Conservation (phyloP, 2,797 vertebrate genomes). For the Bradypus variegatus region DNA sequence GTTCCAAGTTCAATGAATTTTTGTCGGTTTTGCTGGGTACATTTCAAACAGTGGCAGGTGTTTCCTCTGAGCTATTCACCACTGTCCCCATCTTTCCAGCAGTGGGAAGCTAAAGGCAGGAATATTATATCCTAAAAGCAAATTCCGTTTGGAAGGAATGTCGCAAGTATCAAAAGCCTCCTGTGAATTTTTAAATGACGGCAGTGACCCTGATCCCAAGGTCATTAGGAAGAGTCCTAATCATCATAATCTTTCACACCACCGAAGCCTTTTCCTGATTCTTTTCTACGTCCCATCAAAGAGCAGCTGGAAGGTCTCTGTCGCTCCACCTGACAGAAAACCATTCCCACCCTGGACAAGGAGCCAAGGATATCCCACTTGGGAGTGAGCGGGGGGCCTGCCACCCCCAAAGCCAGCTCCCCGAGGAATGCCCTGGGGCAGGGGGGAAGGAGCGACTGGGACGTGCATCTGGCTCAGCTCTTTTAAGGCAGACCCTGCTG, state of each 20-base stretch:
- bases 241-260: not conserved
- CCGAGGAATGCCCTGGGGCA: conserved; percentile 34
- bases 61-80: conserved; percentile 45
- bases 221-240: not conserved
- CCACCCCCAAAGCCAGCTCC: conserved; percentile 48
- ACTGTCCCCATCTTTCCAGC: not conserved
- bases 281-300: not conserved
- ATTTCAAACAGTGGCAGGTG: conserved; percentile 44
- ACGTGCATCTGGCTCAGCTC: conserved; percentile 32
- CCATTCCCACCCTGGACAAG: not conserved
- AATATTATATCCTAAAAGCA: not conserved
- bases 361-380: not conserved
- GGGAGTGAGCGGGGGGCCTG: not conserved
- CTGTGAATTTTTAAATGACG: not conserved
- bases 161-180: conserved; percentile 17
- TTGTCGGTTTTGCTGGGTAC: not conserved
- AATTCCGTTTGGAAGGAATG: not conserved
- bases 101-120: conserved; percentile 6
- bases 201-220: not conserved
- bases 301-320: conserved; percentile 4
- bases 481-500: conserved; percentile 60
- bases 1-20: conserved; percentile 15
- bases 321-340: not conserved
- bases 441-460: not conserved
- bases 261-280: not conserved